Base-by-base conservation (phyloP, 2,797 vertebrate genomes). In the Fringilla coelebs region DNA sequence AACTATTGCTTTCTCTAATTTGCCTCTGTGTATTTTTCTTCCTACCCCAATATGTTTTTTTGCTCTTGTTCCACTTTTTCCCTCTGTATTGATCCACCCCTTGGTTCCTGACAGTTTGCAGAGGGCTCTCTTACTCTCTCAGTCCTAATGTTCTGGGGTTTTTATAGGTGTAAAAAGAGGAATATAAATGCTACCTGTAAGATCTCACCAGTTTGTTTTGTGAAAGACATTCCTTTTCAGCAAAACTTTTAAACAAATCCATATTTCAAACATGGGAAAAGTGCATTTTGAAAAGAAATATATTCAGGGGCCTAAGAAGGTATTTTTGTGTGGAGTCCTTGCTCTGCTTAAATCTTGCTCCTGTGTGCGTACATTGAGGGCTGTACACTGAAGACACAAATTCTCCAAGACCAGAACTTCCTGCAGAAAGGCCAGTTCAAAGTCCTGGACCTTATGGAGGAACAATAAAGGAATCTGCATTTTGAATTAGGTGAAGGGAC, bases 1-100 rank as follows among this genome's bases (percentile, higher is more conserved):
- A 92, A 89, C 89, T 75, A 86, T 63, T 82, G 46, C 67, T 82
- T 89, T 93, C 74, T 74, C 49, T 67, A 41, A 79, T 92, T 91
- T 90, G 65, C 68, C 72, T 12, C 12, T 57, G 51, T 60, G 19
- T 76, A 22, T 85, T 77, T 92, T 92, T 38, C 51, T 89, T 93
- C 49, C 49, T 87, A 71, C 71, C n/a, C 36, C 29, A 31, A 17
- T 38, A 25, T 0, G 0, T 34, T 85, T 92, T 79, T 80, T 28
- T 45, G 17, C 14, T 58, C 22, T 51, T 48, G 17, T 79, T 91
- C 43, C 13, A 3, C 26, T 79, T 83, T 94, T 70, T 15, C 34
- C 29, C 25, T 46, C 28, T 54, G 17, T 41, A 34, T 36, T 4
- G 5, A 18, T 85, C 46, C 11, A 46, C 15, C 15, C 7, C 41